Conservation (phyloP, 2,113 vertebrate species). For the Anarrhichthys ocellatus region DNA sequence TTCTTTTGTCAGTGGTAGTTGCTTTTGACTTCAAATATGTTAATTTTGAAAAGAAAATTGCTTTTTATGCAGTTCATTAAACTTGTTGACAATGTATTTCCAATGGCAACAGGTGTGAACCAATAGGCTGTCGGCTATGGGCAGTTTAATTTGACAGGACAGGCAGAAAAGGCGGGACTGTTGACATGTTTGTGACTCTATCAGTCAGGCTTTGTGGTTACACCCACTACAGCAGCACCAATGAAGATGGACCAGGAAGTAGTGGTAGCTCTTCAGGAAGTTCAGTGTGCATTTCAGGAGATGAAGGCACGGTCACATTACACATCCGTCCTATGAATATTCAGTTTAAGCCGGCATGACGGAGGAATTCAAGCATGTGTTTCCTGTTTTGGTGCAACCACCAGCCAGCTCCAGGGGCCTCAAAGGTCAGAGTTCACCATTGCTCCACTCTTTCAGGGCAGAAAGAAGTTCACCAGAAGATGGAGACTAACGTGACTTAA, state of each 20-base stretch:
- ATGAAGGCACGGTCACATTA: too few relatives aligned
- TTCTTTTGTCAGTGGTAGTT: too few relatives aligned
- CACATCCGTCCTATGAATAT: neutral
- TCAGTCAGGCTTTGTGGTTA: neutral
- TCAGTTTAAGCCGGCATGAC: neutral
- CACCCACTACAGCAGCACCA: neutral
- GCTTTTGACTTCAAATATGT: too few relatives aligned
- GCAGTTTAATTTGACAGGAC: neutral
- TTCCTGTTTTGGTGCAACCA: neutral
- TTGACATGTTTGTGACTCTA: neutral
- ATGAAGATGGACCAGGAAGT: neutral
- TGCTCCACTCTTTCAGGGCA: neutral
- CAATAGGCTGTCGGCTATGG: neutral
- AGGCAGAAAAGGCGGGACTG: neutral
- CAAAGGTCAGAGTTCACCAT: neutral
- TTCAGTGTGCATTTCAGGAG: neutral
- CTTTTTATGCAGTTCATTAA: too few relatives aligned
- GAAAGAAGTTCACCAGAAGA: neutral
- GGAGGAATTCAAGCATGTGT: neutral
- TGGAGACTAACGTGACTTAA: neutral
- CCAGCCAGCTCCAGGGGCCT: neutral
- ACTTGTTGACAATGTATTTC: too few relatives aligned
- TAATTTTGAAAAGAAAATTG: too few relatives aligned
- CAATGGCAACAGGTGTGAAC: too few relatives aligned
- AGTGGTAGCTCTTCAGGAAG: neutral